Conservation (phyloP, 2,888 invertebrate genomes). For the Eupithecia dodoneata region DNA sequence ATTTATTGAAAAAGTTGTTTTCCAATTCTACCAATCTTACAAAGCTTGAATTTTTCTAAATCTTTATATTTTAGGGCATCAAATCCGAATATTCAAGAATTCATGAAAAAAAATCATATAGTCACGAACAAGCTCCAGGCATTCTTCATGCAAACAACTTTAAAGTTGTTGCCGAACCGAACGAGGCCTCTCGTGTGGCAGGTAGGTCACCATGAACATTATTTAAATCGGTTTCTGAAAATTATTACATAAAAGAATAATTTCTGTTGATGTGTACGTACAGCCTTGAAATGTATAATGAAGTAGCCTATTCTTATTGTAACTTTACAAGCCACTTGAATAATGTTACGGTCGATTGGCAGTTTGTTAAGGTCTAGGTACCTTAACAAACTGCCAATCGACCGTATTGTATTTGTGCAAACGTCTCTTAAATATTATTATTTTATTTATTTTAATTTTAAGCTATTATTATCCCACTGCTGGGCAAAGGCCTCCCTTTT, state of each 20-base stretch:
- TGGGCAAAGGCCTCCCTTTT: no score
- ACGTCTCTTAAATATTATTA: no score
- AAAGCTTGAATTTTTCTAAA: neutral
- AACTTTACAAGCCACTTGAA: no score
- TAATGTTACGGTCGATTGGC: no score
- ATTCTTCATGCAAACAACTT: neutral
- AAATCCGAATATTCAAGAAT: constrained; percentile 3
- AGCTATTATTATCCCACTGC: no score
- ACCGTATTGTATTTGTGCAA: no score
- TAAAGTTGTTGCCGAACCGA: neutral
- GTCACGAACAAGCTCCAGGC: neutral
- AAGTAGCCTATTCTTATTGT: no score
- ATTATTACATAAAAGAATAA: neutral
- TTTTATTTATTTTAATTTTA: no score
- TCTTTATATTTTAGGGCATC: constrained; percentile 7
- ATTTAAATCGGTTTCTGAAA: neutral
- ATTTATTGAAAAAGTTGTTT: neutral
- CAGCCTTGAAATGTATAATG: no score
- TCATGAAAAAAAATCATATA: neutral
- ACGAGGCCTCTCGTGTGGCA: constrained; percentile 6
- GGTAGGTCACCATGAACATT: neutral
- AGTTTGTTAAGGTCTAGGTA: no score
- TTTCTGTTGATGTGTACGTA: neutral
- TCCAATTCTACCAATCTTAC: neutral
- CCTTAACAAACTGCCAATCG: no score